phyloP scores from a whole-genome alignment of 2,797 vertebrate species.

The Phaenicophaeus curvirostris region DNA sequence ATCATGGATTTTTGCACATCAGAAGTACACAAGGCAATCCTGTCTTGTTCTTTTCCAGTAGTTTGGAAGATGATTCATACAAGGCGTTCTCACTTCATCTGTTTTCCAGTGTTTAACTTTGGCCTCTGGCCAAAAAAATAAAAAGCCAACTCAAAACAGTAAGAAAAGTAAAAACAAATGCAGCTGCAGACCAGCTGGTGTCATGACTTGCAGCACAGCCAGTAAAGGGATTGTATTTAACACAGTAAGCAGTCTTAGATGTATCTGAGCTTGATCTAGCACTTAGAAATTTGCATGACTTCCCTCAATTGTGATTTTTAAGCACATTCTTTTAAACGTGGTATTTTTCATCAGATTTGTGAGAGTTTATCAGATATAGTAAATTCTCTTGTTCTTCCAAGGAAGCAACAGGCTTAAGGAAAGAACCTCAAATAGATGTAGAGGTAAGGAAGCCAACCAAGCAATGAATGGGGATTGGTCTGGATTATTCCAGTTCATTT shows the following conservation, averaged over 20 bases:
- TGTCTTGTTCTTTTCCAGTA: constrained; percentile 6
- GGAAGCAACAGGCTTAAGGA: background rate
- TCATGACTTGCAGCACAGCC: background rate
- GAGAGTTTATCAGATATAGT: background rate
- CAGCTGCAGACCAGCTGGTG: constrained; percentile 71
- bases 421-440: background rate
- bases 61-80: constrained; percentile 50
- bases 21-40: constrained; percentile 6
- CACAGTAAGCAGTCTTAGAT: background rate
- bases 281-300: constrained; percentile 40
- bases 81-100: constrained; percentile 29
- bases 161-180: constrained; percentile 61
- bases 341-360: background rate
- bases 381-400: background rate
- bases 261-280: background rate
- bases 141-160: background rate
- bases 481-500: background rate
- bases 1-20: background rate
- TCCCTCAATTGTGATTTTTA: background rate
- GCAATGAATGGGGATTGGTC: background rate
- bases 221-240: constrained; percentile 36
- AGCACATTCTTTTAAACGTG: background rate
- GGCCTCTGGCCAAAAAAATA: constrained; percentile 3
- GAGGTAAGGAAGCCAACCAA: background rate
- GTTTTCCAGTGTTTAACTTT: constrained; percentile 56